phyloP scores from a whole-genome alignment of 2,797 vertebrate genomes.

The Phyllotis vaccarum region DNA sequence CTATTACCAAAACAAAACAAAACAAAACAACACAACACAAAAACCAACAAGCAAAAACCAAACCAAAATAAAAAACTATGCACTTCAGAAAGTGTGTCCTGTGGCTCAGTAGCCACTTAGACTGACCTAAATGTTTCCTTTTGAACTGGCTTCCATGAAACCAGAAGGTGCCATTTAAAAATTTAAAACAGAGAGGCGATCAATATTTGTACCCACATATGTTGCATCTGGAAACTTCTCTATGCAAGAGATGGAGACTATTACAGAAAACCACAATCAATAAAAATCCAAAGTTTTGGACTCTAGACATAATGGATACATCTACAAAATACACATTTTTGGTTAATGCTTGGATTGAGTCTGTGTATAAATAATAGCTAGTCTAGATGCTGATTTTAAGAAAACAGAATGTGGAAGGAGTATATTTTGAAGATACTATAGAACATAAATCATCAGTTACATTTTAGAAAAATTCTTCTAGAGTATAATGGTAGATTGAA shows the following conservation, averaged over 20 bases:
- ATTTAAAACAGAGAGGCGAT: too few species aligned
- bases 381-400: slow-evolving; percentile 28
- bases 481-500: background rate
- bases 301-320: background rate
- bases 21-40: too few species aligned
- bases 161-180: background rate
- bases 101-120: background rate
- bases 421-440: background rate
- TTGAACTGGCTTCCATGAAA: background rate
- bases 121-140: background rate
- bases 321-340: slow-evolving; percentile 1
- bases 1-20: background rate
- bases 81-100: background rate
- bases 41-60: too few species aligned
- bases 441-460: background rate
- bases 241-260: background rate
- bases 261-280: background rate
- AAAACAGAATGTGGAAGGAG: background rate
- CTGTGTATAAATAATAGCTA: slow-evolving; percentile 16
- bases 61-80: background rate
- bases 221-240: background rate
- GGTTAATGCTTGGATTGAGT: background rate
- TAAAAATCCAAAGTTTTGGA: background rate
- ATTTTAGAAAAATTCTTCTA: background rate
- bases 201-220: background rate